Percentiles rank a stretch among this genome's conserved stretches.
Conservation (phyloP, 2,113 vertebrate genomes). For the Varanus komodoensis region DNA sequence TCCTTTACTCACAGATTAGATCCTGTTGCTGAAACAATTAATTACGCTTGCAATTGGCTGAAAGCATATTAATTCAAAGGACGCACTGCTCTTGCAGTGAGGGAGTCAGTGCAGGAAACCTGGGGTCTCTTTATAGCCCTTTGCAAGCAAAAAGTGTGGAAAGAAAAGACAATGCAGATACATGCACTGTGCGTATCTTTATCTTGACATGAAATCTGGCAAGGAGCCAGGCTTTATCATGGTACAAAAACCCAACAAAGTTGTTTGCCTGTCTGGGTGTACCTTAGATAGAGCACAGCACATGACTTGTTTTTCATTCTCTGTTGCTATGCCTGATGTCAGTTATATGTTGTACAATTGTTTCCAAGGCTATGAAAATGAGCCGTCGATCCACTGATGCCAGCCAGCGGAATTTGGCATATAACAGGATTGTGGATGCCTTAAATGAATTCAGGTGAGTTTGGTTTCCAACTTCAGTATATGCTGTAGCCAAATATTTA, state of each 20-base stretch:
- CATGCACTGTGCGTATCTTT: constrained; percentile 37
- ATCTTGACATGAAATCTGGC: constrained; percentile 47
- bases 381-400: constrained; percentile 93
- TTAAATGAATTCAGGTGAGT: constrained; percentile 97
- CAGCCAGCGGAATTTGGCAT: constrained; percentile 92
- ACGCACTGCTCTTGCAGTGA: constrained; percentile 1
- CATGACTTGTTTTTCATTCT: constrained; percentile 68
- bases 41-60: not conserved
- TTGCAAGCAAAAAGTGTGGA: constrained; percentile 41
- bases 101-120: constrained; percentile 50
- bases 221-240: constrained; percentile 32
- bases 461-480: not conserved
- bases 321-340: constrained; percentile 41
- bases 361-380: constrained; percentile 97
- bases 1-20: not conserved
- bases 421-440: constrained; percentile 95
- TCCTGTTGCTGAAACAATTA: not conserved
- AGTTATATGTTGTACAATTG: constrained; percentile 75
- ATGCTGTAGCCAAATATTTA: not conserved
- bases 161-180: constrained; percentile 44
- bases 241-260: not conserved
- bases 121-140: constrained; percentile 42
- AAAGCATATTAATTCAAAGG: not conserved
- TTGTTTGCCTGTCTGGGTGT: constrained; percentile 48
- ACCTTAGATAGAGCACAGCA: constrained; percentile 58